These are phyloP conservation scores for Toxostoma redivivum DNA, from an alignment of 2,113 vertebrate species.

Conservation along the genomic window DNA sequence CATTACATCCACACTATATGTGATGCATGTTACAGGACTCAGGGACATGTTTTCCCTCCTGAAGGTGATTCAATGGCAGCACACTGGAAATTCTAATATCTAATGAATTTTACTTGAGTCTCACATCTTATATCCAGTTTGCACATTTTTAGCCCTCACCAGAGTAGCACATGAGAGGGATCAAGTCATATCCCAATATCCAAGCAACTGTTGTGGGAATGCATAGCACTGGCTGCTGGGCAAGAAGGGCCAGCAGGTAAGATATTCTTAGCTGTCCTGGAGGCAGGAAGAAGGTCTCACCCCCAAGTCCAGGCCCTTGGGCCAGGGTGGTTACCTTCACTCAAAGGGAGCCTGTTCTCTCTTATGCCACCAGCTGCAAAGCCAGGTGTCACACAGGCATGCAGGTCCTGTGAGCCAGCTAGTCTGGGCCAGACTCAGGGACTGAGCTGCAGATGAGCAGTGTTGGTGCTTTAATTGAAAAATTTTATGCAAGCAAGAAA, in stretches of 20 bases:
- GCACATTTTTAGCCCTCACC: background rate
- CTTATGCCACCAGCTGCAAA: background rate
- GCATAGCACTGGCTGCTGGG: background rate
- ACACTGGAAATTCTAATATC: background rate
- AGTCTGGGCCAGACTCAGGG: background rate
- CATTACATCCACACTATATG: background rate
- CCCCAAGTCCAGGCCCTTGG: background rate
- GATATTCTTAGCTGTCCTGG: background rate
- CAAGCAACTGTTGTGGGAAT: background rate
- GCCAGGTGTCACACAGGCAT: background rate
- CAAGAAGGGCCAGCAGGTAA: background rate
- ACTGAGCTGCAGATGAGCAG: background rate
- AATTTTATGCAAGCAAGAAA: background rate
- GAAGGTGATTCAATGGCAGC: background rate
- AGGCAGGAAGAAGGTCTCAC: background rate
- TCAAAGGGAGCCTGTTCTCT: background rate
- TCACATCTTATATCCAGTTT: accelerated
- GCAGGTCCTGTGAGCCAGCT: background rate
- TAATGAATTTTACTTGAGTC: background rate
- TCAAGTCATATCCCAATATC: background rate
- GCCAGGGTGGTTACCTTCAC: background rate
- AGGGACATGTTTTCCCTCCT: background rate
- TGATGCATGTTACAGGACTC: background rate
- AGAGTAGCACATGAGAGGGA: background rate
- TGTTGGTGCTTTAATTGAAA: background rate